Evolutionary conservation across 1,140 invertebrate species (phyloP), one percentile per base, ranked within the genome.

Genomic region (Bursaphelenchus mucronatus): DNA sequence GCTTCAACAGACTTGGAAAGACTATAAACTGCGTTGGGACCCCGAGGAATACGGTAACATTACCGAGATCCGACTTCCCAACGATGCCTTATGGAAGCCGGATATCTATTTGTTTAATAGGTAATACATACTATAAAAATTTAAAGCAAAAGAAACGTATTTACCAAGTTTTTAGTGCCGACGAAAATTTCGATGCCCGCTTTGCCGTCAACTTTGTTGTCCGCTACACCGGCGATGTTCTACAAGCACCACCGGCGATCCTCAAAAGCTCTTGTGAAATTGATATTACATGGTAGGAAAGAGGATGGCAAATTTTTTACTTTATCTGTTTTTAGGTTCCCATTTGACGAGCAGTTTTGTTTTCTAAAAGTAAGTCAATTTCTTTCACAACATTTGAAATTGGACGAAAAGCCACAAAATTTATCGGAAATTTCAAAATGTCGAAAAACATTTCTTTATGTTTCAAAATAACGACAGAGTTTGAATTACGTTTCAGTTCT

Each of bases 191-290:
- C 86, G 94, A 97, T 84, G 91, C 92, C 73, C 96, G 93, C 70
- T 97, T 90, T 84, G 91, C 90, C 71, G 95, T 93, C 68, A 97
- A 97, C 85, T 92, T 97, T 80, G 92, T 97, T 70, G 91, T 97
- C 66, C 88, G 88, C 72, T 89, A 89, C 85, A 93, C 94, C 84
- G 95, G 94, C 66, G 90, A 89, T 75, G 94, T 92, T 83, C 86
- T 91, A 63, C 96, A 95, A 86, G 89, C 97, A 77, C 94, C 94
- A 68, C 94, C 93, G 58, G 89, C 90, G 85, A 97, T 97, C 84
- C 95, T 97, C 86, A 97, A 96, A 85, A 95, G 91, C 84, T 97
- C 94, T 74, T 98, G 94, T 86, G 93, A 94, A 85, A 97, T 98
- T 81, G 93, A 98, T 85, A 97, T 98, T 84, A 95, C 91, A 67